These are phyloP conservation scores for Crambe crambe DNA, from an alignment of 37 sponge, comb jelly and placozoan species.

Conservation along the genomic window DNA sequence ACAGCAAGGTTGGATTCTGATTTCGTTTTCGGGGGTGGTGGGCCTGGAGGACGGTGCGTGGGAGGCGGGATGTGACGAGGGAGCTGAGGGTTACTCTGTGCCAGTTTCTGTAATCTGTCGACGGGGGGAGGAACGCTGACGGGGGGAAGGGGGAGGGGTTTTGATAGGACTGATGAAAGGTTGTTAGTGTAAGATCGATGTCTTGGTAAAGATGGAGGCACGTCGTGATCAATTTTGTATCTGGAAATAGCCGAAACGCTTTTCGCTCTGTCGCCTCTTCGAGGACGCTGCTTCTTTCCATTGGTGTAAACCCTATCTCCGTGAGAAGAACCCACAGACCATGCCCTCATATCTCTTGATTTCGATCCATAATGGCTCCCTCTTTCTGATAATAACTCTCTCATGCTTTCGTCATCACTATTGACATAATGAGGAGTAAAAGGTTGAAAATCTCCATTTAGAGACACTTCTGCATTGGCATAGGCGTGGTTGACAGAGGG, in stretches of 20 bases:
- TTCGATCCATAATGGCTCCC: not conserved
- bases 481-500: not conserved
- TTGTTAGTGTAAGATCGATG: not conserved
- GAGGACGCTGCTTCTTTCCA: not conserved
- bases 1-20: not conserved
- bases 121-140: not conserved
- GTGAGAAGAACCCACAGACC: not conserved
- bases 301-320: not conserved
- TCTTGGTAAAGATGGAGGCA: not conserved
- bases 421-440: conserved; percentile 22
- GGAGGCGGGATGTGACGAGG: not conserved
- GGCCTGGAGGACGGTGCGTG: not conserved
- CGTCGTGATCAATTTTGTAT: not conserved
- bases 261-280: not conserved
- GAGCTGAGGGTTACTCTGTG: not conserved
- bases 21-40: not conserved
- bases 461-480: conserved; percentile 11
- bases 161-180: conserved; percentile 2
- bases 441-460: not conserved
- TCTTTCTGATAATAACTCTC: not conserved
- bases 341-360: not conserved
- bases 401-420: conserved; percentile 1
- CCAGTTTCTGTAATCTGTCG: not conserved
- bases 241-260: not conserved
- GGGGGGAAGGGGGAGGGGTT: conserved; percentile 13